A percentile compares a stretch with the other conserved stretches of the same genome.
Evolutionary conservation across 2,888 invertebrate genomes (phyloP).

Genomic region (Eupithecia centaureata): DNA sequence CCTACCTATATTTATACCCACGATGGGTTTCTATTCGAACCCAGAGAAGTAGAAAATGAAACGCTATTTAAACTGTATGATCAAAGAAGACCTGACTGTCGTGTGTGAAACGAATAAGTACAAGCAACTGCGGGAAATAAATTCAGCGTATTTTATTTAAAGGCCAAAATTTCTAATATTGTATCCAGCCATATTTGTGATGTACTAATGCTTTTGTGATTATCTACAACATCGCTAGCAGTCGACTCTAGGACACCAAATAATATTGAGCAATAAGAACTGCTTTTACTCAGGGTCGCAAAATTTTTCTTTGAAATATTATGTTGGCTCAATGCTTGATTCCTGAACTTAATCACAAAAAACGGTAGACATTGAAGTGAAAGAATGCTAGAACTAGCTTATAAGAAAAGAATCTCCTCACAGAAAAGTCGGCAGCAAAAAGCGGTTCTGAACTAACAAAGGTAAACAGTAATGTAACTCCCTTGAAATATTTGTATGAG

Average conservation of each 20-base stretch:
- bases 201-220: neutral
- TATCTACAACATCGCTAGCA: neutral
- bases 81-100: slow-evolving; percentile 26
- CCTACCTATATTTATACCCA: slow-evolving; percentile 3
- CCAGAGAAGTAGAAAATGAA: slow-evolving; percentile 34
- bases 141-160: neutral
- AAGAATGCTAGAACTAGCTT: neutral
- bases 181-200: neutral
- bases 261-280: neutral
- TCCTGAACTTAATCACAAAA: neutral
- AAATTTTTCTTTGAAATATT: neutral
- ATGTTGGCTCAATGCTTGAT: neutral
- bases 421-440: slow-evolving; percentile 20
- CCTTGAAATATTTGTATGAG: slow-evolving; percentile 19
- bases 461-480: slow-evolving; percentile 12
- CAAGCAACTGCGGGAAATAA: neutral
- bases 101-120: slow-evolving; percentile 14
- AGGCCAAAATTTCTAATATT: neutral
- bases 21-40: slow-evolving; percentile 25
- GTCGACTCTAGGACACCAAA: neutral
- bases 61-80: slow-evolving; percentile 33
- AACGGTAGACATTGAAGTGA: slow-evolving; percentile 2
- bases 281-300: neutral
- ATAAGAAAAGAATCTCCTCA: slow-evolving; percentile 7
- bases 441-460: slow-evolving; percentile 11